These are phyloP conservation scores for Dascillus cervinus DNA, from an alignment of 2,888 invertebrate species.

Conservation along the genomic window DNA sequence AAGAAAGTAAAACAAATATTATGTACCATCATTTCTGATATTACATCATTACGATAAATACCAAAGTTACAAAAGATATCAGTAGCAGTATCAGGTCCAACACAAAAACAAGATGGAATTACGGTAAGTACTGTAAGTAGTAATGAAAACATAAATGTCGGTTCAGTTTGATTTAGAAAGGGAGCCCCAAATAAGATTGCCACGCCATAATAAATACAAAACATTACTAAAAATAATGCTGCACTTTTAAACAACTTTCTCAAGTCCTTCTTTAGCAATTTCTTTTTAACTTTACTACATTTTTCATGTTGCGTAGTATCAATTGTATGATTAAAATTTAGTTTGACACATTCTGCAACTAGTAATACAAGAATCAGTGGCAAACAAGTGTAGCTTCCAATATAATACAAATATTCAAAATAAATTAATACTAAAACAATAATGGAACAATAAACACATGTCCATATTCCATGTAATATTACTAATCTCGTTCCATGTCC, in stretches of 20 bases:
- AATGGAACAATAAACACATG: slow-evolving; percentile 56
- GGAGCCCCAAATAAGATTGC: slow-evolving; percentile 65
- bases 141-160: slow-evolving; percentile 59
- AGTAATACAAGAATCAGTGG: slow-evolving; percentile 37
- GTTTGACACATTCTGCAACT: slow-evolving; percentile 50
- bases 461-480: slow-evolving; percentile 20
- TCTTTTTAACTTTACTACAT: slow-evolving; percentile 15
- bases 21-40: slow-evolving; percentile 50
- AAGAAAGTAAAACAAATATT: slow-evolving; percentile 53
- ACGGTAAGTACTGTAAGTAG: slow-evolving; percentile 55
- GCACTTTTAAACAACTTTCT: slow-evolving; percentile 48
- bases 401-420: slow-evolving; percentile 51
- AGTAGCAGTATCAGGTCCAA: slow-evolving; percentile 52
- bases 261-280: slow-evolving; percentile 32
- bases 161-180: slow-evolving; percentile 53
- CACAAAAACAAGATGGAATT: slow-evolving; percentile 54
- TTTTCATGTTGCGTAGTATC: slow-evolving; percentile 39
- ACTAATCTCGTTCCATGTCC: not conserved
- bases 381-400: slow-evolving; percentile 48
- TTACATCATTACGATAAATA: slow-evolving; percentile 45
- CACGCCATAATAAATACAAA: slow-evolving; percentile 49
- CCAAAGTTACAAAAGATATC: slow-evolving; percentile 49
- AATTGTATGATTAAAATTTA: slow-evolving; percentile 24
- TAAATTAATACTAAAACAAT: slow-evolving; percentile 50
- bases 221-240: slow-evolving; percentile 42